Conservation (phyloP, 2,797 vertebrate genomes). For the Calcarius lapponicus region DNA sequence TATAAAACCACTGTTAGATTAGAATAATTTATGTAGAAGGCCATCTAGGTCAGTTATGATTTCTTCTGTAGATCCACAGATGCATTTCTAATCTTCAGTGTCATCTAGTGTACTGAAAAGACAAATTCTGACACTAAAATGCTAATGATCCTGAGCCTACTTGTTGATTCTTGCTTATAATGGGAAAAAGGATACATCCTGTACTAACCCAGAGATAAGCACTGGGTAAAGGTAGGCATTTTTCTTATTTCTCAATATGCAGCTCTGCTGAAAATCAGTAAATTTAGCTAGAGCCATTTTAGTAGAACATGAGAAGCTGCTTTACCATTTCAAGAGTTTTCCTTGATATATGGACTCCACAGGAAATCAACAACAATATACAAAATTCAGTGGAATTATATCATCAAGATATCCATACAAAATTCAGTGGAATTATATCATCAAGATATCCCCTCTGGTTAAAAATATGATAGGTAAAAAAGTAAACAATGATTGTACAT, state of each 20-base stretch:
- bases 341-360: neutral
- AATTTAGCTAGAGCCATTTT: neutral
- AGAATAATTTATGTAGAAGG: neutral
- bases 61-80: neutral
- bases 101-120: neutral
- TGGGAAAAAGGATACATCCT: neutral
- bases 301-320: neutral
- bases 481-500: fast-evolving
- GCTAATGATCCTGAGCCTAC: neutral
- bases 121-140: neutral
- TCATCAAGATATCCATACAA: neutral
- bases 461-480: neutral
- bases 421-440: neutral
- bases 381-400: neutral
- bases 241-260: neutral
- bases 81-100: neutral
- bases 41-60: neutral
- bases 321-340: neutral
- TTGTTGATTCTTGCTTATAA: neutral
- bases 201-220: neutral
- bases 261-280: neutral
- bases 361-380: neutral
- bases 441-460: neutral
- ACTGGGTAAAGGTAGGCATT: neutral
- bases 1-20: neutral